Evolutionary conservation across 2,797 vertebrate genomes (phyloP).

Genomic region (Artibeus lituratus): DNA sequence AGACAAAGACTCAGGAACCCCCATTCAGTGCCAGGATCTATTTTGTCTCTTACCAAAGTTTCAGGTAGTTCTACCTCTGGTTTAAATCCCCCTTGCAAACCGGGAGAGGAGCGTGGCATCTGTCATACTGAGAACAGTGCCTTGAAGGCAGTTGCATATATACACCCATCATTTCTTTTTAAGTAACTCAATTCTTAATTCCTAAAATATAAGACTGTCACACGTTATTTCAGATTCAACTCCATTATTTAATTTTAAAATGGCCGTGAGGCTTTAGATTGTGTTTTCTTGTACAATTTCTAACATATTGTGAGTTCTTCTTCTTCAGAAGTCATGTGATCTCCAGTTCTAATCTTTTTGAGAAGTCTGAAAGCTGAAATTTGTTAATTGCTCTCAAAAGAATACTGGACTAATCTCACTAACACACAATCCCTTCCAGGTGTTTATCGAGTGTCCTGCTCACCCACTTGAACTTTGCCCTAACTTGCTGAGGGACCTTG

Average conservation of each 20-base stretch:
- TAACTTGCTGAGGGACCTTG: rapidly evolving
- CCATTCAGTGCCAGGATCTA: background rate
- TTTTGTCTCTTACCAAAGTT: background rate
- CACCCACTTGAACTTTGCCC: background rate
- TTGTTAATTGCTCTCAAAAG: background rate
- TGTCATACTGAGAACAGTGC: background rate
- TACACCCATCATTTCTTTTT: background rate
- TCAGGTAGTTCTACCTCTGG: background rate
- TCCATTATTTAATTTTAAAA: conserved; percentile 13
- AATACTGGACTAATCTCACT: background rate
- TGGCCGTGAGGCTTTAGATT: background rate
- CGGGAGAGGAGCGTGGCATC: background rate
- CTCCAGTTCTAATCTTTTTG: conserved; percentile 8
- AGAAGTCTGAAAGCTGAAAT: background rate
- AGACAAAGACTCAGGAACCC: background rate
- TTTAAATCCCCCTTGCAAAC: background rate
- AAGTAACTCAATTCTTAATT: conserved; percentile 21
- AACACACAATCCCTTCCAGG: no score
- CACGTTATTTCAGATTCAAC: background rate
- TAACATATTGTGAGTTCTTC: background rate
- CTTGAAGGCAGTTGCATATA: background rate
- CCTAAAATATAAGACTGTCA: background rate
- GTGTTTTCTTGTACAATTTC: background rate
- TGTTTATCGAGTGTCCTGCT: rapidly evolving
- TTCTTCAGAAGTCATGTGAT: background rate